Evolutionary conservation across 2,797 vertebrate genomes (phyloP).

Genomic region (Xenops minutus): DNA sequence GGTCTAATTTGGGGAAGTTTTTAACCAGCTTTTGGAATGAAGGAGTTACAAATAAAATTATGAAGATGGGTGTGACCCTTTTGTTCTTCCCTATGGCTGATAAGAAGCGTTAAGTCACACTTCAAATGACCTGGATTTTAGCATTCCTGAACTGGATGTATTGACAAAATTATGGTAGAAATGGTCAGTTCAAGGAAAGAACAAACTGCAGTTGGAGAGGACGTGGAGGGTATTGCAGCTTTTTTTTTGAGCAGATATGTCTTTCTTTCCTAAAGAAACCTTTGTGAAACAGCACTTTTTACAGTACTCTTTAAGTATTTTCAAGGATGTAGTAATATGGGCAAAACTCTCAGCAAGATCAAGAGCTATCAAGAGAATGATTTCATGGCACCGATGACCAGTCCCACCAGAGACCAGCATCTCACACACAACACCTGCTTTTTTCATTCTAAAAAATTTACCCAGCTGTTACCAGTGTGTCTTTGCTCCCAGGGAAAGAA

Average conservation of each 20-base stretch:
- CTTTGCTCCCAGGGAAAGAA: background rate
- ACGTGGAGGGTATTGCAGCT: background rate
- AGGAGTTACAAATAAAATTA: background rate
- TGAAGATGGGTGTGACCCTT: accelerated
- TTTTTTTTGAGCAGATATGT: background rate
- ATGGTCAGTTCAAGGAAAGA: background rate
- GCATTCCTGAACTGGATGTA: background rate
- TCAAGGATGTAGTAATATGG: background rate
- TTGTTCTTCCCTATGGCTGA: background rate
- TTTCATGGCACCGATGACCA: background rate
- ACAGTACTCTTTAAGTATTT: background rate
- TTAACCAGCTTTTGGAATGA: background rate
- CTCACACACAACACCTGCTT: background rate
- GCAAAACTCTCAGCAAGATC: background rate
- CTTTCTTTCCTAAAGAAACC: background rate
- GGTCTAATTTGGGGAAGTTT: background rate
- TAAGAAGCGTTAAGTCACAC: background rate
- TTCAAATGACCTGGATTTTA: background rate
- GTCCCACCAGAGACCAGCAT: background rate
- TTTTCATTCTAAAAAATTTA: background rate
- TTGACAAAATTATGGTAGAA: background rate
- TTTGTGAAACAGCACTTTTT: background rate
- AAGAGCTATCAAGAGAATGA: background rate
- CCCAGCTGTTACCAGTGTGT: background rate
- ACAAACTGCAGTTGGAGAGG: background rate